Conservation (phyloP, 2,797 vertebrate genomes). For the Falco novaeseelandiae region DNA sequence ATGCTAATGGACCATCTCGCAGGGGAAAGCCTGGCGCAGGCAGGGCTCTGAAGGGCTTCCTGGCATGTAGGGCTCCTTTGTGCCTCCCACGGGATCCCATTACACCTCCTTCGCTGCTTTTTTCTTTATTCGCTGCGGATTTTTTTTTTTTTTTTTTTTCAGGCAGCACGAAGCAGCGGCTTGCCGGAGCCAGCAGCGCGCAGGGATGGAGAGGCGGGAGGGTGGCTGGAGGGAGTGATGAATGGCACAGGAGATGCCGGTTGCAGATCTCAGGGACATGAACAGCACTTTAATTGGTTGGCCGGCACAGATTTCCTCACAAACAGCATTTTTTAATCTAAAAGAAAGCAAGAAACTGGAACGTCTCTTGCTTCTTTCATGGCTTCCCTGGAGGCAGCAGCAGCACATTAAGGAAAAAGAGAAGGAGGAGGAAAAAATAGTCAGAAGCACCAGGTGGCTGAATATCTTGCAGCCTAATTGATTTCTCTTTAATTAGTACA, state of each 20-base stretch:
- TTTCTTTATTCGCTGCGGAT: background rate
- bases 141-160: background rate
- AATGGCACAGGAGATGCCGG: background rate
- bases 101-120: background rate
- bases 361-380: slow-evolving; percentile 3
- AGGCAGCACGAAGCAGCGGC: background rate
- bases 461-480: slow-evolving; percentile 53
- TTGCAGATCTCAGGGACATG: background rate
- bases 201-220: background rate
- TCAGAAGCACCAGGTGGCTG: slow-evolving; percentile 55
- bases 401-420: slow-evolving; percentile 1
- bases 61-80: background rate
- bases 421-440: slow-evolving; percentile 43
- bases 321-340: slow-evolving; percentile 4
- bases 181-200: background rate
- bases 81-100: background rate
- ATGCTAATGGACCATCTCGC: background rate
- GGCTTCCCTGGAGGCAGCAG: slow-evolving; percentile 58
- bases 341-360: slow-evolving; percentile 34
- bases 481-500: slow-evolving; percentile 64
- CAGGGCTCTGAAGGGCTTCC: background rate
- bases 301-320: background rate
- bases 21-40: background rate
- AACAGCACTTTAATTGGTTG: background rate
- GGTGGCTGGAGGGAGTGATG: background rate